Conservation (phyloP, 1,140 invertebrate species). For the Panulirus ornatus region DNA sequence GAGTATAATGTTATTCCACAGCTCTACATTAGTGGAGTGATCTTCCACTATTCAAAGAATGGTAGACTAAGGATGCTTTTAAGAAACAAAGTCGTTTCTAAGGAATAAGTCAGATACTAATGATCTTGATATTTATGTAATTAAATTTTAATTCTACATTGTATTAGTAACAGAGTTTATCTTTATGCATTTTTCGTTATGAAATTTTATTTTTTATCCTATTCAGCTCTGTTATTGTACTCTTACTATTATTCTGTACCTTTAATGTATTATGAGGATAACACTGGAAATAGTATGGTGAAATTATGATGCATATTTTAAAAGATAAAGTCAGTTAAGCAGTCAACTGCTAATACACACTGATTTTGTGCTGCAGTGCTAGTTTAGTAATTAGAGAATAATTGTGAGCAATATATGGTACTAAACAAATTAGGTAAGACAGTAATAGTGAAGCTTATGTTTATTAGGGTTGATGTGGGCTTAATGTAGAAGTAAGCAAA, state of each 20-base stretch:
- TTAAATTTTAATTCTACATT: background rate
- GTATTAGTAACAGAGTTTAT: background rate
- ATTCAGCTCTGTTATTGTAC: background rate
- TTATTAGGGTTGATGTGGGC: background rate
- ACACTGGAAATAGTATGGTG: background rate
- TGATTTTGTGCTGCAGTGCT: background rate
- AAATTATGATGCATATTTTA: background rate
- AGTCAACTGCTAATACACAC: background rate
- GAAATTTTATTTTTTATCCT: background rate
- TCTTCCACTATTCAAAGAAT: too few species aligned
- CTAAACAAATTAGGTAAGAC: background rate
- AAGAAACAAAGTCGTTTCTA: too few species aligned
- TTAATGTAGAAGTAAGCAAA: background rate
- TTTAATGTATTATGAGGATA: too few species aligned
- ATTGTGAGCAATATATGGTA: background rate
- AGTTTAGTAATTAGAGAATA: slow-evolving; percentile 5
- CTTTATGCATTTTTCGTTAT: background rate
- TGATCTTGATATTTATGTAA: background rate
- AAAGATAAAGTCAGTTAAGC: background rate
- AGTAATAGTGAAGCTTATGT: background rate
- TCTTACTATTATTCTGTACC: background rate
- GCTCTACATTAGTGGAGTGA: too few species aligned
- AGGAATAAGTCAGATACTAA: background rate
- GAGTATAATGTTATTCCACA: too few species aligned
- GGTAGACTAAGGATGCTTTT: too few species aligned